phyloP scores from a whole-genome alignment of 2,797 vertebrate species.

The Gallinago stenura region DNA sequence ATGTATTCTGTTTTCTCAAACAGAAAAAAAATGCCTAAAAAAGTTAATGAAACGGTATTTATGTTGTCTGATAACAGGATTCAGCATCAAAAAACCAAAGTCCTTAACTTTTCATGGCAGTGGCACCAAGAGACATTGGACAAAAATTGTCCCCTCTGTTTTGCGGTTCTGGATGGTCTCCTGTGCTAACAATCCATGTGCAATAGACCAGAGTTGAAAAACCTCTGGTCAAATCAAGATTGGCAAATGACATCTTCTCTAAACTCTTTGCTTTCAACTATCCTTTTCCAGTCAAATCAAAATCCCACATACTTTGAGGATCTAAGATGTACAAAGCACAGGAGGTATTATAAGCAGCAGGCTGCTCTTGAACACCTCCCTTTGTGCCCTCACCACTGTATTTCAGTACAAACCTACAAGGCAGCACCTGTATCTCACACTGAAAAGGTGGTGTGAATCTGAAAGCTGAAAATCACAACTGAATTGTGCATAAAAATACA shows the following conservation, averaged over 20 bases:
- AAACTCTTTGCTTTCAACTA: background rate
- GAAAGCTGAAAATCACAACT: background rate
- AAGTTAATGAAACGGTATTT: background rate
- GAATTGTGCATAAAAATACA: background rate
- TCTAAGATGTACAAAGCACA: background rate
- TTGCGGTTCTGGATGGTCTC: accelerated
- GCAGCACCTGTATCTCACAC: background rate
- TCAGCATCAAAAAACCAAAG: background rate
- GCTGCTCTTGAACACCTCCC: background rate
- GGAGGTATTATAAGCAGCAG: background rate
- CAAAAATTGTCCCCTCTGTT: background rate
- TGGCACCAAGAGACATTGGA: background rate
- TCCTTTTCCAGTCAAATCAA: background rate
- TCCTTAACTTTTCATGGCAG: background rate
- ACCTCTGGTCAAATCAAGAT: background rate
- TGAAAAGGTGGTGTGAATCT: background rate
- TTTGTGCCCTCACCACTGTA: background rate
- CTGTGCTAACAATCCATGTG: background rate
- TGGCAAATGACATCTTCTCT: background rate
- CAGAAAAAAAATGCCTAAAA: background rate
- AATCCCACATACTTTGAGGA: background rate
- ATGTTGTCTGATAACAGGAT: background rate
- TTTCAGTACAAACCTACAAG: background rate
- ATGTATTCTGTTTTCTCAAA: background rate
- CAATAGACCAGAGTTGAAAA: no score